These are phyloP conservation scores for Tethea ocularis DNA, from an alignment of 2,888 invertebrate species.

Conservation along the genomic window DNA sequence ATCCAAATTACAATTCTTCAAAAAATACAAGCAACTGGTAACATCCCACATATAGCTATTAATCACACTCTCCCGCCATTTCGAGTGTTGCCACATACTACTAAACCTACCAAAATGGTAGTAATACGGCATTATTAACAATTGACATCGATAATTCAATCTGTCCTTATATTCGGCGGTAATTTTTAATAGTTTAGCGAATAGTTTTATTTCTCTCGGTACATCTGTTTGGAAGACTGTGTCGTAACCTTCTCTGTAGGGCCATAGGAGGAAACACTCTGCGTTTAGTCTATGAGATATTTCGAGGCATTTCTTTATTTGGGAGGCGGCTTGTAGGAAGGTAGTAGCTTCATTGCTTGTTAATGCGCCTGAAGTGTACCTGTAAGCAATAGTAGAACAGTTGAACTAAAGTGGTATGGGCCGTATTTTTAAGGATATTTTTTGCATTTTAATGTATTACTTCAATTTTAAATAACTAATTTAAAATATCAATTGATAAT, in stretches of 20 bases:
- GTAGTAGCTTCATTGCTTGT: conserved; percentile 85
- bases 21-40: conserved; percentile 85
- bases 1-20: conserved; percentile 84
- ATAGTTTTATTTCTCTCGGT: conserved; percentile 83
- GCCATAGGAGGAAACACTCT: conserved; percentile 86
- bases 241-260: conserved; percentile 84
- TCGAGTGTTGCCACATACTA: conserved; percentile 43
- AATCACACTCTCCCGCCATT: conserved; percentile 56
- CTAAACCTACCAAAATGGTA: conserved; percentile 30
- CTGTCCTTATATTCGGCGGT: conserved; percentile 86
- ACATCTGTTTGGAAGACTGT: conserved; percentile 84
- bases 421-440: no score
- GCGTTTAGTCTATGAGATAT: conserved; percentile 84
- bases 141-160: conserved; percentile 84
- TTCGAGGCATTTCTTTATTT: conserved; percentile 86
- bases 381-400: conserved; percentile 48
- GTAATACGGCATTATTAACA: conserved; percentile 81
- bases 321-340: conserved; percentile 84
- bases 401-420: no score
- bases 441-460: no score
- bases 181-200: conserved; percentile 85
- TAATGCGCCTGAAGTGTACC: conserved; percentile 85
- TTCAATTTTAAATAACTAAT: no score
- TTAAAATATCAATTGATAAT: no score
- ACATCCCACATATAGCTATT: conserved; percentile 86